phyloP scores from a whole-genome alignment of 2,113 vertebrate species.

The Toxostoma redivivum region DNA sequence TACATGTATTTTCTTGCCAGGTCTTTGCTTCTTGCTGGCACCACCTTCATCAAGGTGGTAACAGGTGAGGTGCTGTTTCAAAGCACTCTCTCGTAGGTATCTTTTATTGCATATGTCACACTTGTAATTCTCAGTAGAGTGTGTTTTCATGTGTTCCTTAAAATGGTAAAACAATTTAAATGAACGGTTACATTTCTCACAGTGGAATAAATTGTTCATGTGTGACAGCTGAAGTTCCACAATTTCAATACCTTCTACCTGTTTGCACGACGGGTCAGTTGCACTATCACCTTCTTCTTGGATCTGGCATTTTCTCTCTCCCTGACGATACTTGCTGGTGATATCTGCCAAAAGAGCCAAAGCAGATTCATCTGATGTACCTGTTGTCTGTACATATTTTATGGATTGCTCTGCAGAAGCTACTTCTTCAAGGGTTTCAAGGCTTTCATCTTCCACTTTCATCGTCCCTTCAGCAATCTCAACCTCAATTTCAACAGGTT shows the following conservation, averaged over 20 bases:
- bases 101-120: conserved; percentile 93
- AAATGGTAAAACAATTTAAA: conserved; percentile 99
- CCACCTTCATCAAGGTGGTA: conserved; percentile 91
- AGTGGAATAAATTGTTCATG: conserved; percentile 92
- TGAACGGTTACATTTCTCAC: conserved; percentile 92
- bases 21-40: conserved; percentile 83
- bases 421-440: conserved; percentile 83
- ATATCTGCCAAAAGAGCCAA: conserved; percentile 95
- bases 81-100: conserved; percentile 93
- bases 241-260: conserved; percentile 92
- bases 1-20: conserved; percentile 92
- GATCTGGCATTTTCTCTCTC: conserved; percentile 77
- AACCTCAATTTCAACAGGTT: conserved; percentile 60
- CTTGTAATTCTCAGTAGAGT: conserved; percentile 86
- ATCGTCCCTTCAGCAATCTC: conserved; percentile 83
- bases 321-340: conserved; percentile 97
- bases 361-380: conserved; percentile 89
- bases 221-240: conserved; percentile 98
- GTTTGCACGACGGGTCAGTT: conserved; percentile 84
- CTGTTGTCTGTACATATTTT: conserved; percentile 77
- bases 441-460: conserved; percentile 80
- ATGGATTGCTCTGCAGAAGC: conserved; percentile 75
- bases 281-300: conserved; percentile 70
- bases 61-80: conserved; percentile 92
- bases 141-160: conserved; percentile 97